Evolutionary conservation across 2,888 invertebrate genomes (phyloP), one percentile per base, ranked within the genome.

Genomic region (Tortrix viridana): DNA sequence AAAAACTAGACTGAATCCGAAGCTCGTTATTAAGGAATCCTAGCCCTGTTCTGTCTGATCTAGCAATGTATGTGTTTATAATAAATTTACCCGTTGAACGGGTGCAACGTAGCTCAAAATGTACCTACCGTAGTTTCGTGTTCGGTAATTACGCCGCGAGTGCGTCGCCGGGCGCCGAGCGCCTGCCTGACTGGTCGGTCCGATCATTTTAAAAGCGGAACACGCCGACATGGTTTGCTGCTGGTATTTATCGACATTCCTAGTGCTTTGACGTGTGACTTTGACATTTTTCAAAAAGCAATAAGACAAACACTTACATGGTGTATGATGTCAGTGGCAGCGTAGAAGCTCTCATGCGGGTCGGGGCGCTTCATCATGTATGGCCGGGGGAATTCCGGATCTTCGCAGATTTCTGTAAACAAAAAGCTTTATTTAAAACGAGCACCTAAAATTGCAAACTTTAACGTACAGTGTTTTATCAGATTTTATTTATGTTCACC

Each of bases 241-340:
- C 38, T 14, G 5, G 38, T 5, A 38, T 38, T 38, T 16, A 41
- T n/a, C 6, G 6, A 41, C 41, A 16, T 41, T 41, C 3, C 4
- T n/a, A 38, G 16, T 38, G 38, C 14, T 26, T 9, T 26, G 26
- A 26, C 9, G 9, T 2, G 9, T 26, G 26, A 26, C 26, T 7
- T 9, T 9, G 9, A 3, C 26, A 26, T 9, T 26, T 26, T 26
- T 26, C 9, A 9, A 26, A 26, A 26, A 26, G 26, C 26, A 26
- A 9, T 9, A 26, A 1, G 9, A 7, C 9, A 18, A 18, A 60
- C 77, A 91, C 90, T 88, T 72, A 91, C 91, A 67, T 91, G 95
- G 71, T 90, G 95, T 74, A 96, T 93, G 74, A 96, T 96, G 78
- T 96, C 96, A 1, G 96, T 96, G 46, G 96, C 96, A 1, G 96